Evolutionary conservation across 2,888 invertebrate genomes (phyloP), one percentile per base, ranked within the genome.

Genomic region (Phoenoteleia sp.): DNA sequence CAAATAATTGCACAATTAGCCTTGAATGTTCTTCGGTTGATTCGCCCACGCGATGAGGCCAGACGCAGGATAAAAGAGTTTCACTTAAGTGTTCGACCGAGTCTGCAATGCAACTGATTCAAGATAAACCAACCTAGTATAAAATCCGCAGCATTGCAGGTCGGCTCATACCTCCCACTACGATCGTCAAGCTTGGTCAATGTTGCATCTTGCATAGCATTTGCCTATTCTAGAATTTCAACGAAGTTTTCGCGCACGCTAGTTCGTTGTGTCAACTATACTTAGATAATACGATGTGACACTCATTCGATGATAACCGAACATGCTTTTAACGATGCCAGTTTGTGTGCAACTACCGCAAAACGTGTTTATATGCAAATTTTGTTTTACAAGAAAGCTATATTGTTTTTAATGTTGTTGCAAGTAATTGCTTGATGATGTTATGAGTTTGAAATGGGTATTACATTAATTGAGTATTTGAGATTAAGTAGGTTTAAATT

Each of bases 191-290:
- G 77, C 71, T 33, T 66, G 58, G 76, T 71, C 76, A 77, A 49
- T 72, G 72, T 66, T 74, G 72, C 81, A 52, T 47, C 74, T 64
- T 84, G 56, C 49, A 47, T 25, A 86, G 89, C 88, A 86, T 80
- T 86, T 82, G 76, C 82, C 89, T 91, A 92, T 89, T 90, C 91
- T 91, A 92, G 91, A 90, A 90, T 88, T 87, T 77, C 23, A 15
- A 15, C 36, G 11, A 19, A 11, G 13, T 27, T 23, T 27, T 27
- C 15, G 23, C 19, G 13, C 60, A 11, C 39, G 27, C 27, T 27
- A 23, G 17, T 21, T 21, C 3, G 27, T 27, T 45, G 11, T 27
- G 7, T 42, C 45, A 11, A 25, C 2, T 27, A 1, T 7, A 39
- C 0, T 13, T 21, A 54, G 9, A 13, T 25, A 27, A 33, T 56